Evolutionary conservation across 2,797 vertebrate genomes (phyloP).

Genomic region (Pelochelys cantorii): DNA sequence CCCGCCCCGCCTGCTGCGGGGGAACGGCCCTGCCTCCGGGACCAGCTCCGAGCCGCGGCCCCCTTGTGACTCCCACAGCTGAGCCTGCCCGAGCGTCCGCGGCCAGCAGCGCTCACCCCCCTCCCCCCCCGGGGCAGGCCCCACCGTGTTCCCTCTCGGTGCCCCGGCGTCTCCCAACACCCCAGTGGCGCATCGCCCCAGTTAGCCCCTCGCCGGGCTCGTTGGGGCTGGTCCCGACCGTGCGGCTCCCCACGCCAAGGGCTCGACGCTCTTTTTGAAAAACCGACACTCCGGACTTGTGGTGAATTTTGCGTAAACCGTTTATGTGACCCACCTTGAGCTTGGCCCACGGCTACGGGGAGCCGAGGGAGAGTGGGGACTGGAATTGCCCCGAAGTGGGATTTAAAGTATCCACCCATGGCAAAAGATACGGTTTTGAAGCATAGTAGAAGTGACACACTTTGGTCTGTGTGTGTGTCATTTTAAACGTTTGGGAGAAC

Average conservation of each 20-base stretch:
- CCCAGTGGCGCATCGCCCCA: no score
- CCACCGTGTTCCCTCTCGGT: background rate
- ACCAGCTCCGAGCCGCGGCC: background rate
- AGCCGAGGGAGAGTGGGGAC: background rate
- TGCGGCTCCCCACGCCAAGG: no score
- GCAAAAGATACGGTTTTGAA: background rate
- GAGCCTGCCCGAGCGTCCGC: no score
- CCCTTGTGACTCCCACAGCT: no score
- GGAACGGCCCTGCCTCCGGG: no score
- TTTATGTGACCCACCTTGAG: background rate
- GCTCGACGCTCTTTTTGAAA: no score
- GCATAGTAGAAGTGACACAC: background rate
- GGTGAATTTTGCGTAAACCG: background rate
- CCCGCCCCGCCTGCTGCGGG: background rate
- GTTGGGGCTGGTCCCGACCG: background rate
- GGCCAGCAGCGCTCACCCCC: no score
- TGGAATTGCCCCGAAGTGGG: background rate
- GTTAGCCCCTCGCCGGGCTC: no score
- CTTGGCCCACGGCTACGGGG: background rate
- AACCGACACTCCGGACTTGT: background rate
- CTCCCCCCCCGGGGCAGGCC: background rate
- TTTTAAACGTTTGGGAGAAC: background rate
- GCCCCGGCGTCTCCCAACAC: background rate
- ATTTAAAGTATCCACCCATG: background rate
- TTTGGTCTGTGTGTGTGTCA: background rate